Evolutionary conservation across 2,797 vertebrate genomes (phyloP).

Genomic region (Acomys russatus): DNA sequence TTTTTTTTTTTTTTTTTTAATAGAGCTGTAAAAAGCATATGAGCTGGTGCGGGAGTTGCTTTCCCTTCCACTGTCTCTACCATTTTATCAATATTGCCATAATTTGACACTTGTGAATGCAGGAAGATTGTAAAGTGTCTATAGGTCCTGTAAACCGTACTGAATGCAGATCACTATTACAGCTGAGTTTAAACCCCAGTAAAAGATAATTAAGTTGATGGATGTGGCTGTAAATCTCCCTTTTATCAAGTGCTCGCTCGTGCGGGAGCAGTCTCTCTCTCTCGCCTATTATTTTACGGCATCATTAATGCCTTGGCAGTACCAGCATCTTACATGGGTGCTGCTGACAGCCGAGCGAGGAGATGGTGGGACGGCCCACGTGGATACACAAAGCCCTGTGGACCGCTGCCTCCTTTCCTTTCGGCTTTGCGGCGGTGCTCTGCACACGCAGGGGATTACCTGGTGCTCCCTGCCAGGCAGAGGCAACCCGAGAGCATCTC

Average conservation of each 20-base stretch:
- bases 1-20: conserved; percentile 70
- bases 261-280: conserved; percentile 50
- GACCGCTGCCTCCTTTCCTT: neutral
- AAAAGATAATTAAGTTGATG: conserved; percentile 92
- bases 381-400: fast-evolving
- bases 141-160: conserved; percentile 88
- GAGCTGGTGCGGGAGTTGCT: conserved; percentile 85
- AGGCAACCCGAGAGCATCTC: fast-evolving
- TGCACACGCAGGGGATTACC: neutral
- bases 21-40: conserved; percentile 89
- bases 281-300: conserved; percentile 89
- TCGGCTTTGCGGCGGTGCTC: no score
- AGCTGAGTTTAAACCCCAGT: conserved; percentile 88
- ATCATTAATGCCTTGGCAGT: conserved; percentile 88
- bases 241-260: conserved; percentile 89
- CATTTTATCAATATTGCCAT: conserved; percentile 91
- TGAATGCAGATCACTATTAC: conserved; percentile 89
- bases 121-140: conserved; percentile 89
- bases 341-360: conserved; percentile 64
- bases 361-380: neutral
- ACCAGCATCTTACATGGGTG: conserved; percentile 79
- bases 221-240: conserved; percentile 90
- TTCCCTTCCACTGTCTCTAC: conserved; percentile 82
- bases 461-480: neutral
- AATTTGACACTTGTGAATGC: conserved; percentile 89